A percentile compares a stretch with the other conserved stretches of the same genome.
Evolutionary conservation across 2,113 vertebrate genomes (phyloP).

Genomic region (Lichenostomus cassidix): DNA sequence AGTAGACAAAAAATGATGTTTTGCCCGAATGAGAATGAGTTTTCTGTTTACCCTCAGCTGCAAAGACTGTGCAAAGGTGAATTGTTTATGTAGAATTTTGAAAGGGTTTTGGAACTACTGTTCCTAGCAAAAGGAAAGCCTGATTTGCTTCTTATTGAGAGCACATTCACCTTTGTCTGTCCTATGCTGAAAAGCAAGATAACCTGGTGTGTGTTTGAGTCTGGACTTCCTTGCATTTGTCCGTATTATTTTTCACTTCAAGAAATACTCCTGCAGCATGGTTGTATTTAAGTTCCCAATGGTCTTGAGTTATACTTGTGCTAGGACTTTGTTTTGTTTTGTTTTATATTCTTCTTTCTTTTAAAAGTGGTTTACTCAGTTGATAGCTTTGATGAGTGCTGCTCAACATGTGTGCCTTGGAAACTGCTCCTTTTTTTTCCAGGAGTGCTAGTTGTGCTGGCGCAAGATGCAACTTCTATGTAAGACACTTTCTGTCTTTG

Average conservation of each 20-base stretch:
- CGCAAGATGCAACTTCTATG: neutral
- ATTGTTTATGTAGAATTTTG: neutral
- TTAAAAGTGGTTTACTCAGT: neutral
- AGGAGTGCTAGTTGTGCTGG: neutral
- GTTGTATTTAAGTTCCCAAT: neutral
- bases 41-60: neutral
- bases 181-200: neutral
- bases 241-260: neutral
- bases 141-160: neutral
- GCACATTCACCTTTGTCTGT: neutral
- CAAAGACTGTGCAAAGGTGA: neutral
- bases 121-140: neutral
- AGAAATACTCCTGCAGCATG: neutral
- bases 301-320: neutral
- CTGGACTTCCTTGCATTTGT: neutral
- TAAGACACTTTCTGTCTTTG: neutral
- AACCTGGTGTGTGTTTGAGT: neutral
- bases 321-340: neutral
- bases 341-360: neutral
- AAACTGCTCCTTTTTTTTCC: neutral
- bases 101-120: neutral
- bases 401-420: neutral
- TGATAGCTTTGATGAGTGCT: neutral
- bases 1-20: neutral
- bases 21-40: neutral